These are phyloP conservation scores for Boleophthalmus pectinirostris DNA, from an alignment of 2,113 vertebrate species.

Conservation along the genomic window DNA sequence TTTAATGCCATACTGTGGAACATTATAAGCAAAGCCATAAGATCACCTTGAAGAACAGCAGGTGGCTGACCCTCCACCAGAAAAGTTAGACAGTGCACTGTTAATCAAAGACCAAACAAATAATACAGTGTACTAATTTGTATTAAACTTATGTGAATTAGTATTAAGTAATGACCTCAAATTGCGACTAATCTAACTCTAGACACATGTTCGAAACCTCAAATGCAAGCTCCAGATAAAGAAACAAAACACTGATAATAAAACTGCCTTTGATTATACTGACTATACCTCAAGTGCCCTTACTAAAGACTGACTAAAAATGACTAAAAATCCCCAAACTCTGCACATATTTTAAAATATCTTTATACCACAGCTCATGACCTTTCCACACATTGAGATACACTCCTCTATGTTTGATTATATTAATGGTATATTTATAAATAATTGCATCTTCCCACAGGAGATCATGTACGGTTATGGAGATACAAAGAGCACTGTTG, in stretches of 20 bases:
- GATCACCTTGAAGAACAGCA: too few species aligned
- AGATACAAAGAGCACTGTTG: slow-evolving; percentile 80
- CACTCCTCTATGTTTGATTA: not conserved
- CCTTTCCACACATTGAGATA: not conserved
- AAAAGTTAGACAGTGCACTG: too few species aligned
- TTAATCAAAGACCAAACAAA: too few species aligned
- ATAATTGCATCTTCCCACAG: slow-evolving; percentile 49
- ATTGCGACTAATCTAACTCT: too few species aligned
- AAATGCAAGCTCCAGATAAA: not conserved
- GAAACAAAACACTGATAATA: not conserved
- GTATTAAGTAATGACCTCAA: too few species aligned
- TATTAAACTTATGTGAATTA: too few species aligned
- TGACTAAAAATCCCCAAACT: not conserved
- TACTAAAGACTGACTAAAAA: not conserved
- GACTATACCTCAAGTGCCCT: not conserved
- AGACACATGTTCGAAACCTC: too few species aligned
- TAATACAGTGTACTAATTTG: too few species aligned
- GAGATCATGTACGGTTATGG: slow-evolving; percentile 75
- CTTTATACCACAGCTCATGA: not conserved
- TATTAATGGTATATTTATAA: not conserved
- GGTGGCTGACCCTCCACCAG: too few species aligned
- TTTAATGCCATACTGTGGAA: not conserved
- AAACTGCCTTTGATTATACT: not conserved
- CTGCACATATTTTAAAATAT: not conserved
- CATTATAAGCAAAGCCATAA: not conserved